Conservation (phyloP, 2,113 vertebrate species). For the Neotragus moschatus region DNA sequence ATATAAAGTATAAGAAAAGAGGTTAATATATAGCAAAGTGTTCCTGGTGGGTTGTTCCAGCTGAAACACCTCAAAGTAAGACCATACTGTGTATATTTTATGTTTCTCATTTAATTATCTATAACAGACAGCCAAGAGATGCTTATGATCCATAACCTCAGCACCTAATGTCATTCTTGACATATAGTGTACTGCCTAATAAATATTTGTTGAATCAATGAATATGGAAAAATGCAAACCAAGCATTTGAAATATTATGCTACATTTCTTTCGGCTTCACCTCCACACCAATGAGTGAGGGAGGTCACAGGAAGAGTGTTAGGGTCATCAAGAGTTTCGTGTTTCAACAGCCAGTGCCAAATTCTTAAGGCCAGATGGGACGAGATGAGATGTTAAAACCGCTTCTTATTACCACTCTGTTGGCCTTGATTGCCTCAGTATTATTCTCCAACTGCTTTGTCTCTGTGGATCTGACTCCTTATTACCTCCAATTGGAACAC, state of each 20-base stretch:
- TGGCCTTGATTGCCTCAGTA: slow-evolving; percentile 6
- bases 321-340: slow-evolving; percentile 24
- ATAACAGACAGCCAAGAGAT: not conserved
- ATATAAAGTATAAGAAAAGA: not conserved
- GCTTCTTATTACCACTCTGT: slow-evolving; percentile 13
- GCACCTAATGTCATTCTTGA: not conserved
- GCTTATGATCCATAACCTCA: not conserved
- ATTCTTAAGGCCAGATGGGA: slow-evolving; percentile 53
- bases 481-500: slow-evolving; percentile 21
- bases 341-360: slow-evolving; percentile 46
- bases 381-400: slow-evolving; percentile 14
- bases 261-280: not conserved
- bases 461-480: slow-evolving; percentile 44
- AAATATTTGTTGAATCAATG: not conserved
- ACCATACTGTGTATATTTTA: not conserved
- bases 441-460: slow-evolving; percentile 43
- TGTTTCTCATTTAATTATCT: slow-evolving; percentile 9
- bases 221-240: slow-evolving; percentile 12
- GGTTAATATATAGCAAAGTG: not conserved
- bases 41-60: not conserved
- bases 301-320: slow-evolving; percentile 6
- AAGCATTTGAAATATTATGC: slow-evolving; percentile 29
- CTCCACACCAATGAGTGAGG: not conserved
- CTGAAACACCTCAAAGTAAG: not conserved
- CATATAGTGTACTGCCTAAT: not conserved